These are phyloP conservation scores for Australoheros scitulus DNA, from an alignment of 2,113 vertebrate species.

Conservation along the genomic window DNA sequence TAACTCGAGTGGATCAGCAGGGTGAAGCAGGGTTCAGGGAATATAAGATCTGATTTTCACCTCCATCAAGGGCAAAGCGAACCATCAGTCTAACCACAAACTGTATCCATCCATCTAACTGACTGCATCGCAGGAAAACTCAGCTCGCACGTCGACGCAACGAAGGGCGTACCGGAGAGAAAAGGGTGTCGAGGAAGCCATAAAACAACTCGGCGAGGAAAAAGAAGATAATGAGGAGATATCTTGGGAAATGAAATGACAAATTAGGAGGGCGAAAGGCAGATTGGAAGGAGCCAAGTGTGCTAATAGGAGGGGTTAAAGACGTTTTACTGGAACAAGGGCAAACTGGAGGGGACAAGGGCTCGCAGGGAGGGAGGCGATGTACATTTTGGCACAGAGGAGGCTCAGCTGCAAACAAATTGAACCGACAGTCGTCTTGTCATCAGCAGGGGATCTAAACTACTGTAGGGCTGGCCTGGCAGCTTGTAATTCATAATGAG, in stretches of 20 bases:
- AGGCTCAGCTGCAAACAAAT: background rate
- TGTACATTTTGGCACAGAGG: slow-evolving; percentile 18
- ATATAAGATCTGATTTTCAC: slow-evolving; percentile 32
- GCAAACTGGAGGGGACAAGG: slow-evolving; percentile 34
- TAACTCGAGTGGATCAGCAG: slow-evolving; percentile 14
- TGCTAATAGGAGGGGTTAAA: slow-evolving; percentile 59
- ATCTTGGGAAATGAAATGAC: slow-evolving; percentile 65
- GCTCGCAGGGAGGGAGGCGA: background rate
- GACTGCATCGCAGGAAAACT: background rate
- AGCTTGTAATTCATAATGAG: background rate
- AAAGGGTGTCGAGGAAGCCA: slow-evolving; percentile 35
- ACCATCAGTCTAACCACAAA: slow-evolving; percentile 38
- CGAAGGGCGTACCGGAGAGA: slow-evolving; percentile 17
- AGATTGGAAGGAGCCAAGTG: slow-evolving; percentile 52
- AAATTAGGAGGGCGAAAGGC: slow-evolving; percentile 49
- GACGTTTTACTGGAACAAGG: slow-evolving; percentile 63
- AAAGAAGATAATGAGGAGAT: slow-evolving; percentile 56
- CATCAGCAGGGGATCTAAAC: background rate
- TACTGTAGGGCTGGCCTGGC: background rate
- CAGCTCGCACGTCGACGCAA: background rate
- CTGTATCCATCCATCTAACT: slow-evolving; percentile 30
- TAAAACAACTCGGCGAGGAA: slow-evolving; percentile 13
- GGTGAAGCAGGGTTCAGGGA: slow-evolving; percentile 36
- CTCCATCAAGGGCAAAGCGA: slow-evolving; percentile 39
- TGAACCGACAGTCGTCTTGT: background rate